phyloP scores from a whole-genome alignment of 1,140 invertebrate genomes.

The Pseudomyrmex sp. region DNA sequence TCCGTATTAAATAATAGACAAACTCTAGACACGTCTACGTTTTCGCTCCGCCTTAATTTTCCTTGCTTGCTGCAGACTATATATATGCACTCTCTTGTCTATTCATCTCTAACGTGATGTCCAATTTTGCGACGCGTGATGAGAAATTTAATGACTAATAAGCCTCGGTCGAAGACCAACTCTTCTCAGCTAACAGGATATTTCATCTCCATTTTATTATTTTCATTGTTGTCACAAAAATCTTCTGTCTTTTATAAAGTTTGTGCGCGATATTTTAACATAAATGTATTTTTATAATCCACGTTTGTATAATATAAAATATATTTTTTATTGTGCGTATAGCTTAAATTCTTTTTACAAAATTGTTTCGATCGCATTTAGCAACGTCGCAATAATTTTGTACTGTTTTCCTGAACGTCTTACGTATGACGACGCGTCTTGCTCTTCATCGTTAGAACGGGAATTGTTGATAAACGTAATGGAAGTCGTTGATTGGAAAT shows the following conservation, averaged over 20 bases:
- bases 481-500: slow-evolving; percentile 58
- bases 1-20: slow-evolving; percentile 53
- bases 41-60: slow-evolving; percentile 32
- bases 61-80: background rate
- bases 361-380: background rate
- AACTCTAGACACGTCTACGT: slow-evolving; percentile 23
- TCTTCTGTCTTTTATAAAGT: background rate
- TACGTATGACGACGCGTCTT: background rate
- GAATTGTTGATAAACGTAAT: slow-evolving; percentile 48
- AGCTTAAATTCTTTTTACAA: background rate
- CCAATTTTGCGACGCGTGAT: slow-evolving; percentile 44
- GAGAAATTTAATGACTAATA: slow-evolving; percentile 50
- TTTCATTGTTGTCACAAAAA: background rate
- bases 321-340: background rate
- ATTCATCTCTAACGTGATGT: slow-evolving; percentile 44
- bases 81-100: slow-evolving; percentile 25
- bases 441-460: slow-evolving; percentile 20
- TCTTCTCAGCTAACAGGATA: slow-evolving; percentile 2
- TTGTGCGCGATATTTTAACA: background rate
- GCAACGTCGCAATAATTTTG: background rate
- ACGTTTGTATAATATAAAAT: background rate
- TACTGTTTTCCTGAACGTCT: background rate
- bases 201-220: slow-evolving; percentile 36
- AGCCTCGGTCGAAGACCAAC: background rate
- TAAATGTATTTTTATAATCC: background rate